Evolutionary conservation across 2,888 invertebrate species (phyloP), one percentile per base, ranked within the genome.

Genomic region (Theretra japonica): DNA sequence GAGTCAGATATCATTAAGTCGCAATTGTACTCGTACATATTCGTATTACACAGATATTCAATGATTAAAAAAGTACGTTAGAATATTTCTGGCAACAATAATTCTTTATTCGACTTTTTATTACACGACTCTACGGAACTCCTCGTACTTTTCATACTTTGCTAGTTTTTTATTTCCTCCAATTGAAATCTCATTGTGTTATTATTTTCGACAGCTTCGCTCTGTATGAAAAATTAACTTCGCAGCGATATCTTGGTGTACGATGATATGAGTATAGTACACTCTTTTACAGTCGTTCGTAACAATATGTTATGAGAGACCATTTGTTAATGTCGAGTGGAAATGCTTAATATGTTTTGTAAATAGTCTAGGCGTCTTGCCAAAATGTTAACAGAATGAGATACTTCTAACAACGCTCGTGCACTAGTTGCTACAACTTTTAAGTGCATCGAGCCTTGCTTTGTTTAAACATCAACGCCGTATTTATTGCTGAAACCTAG

Each of bases 311-410:
- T 83, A 83, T 82, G 81, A 83, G 81, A 79, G 80, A 77, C 81
- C 79, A 84, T 88, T 85, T 85, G 84, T 88, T 86, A 87, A 84
- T 81, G 85, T 85, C 83, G 78, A 81, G 80, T 77, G 75, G 77
- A 77, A 77, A 85, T 87, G 80, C 84, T 85, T 83, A 86, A 86
- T 86, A 84, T 82, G 83, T 85, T 85, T 83, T 81, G 80, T 81
- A 82, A 85, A 84, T 82, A 82, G 80, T 80, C 76, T 80, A 85
- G 87, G 87, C 86, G 77, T 80, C 75, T 81, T 89, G 86, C 87
- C 87, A 88, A 88, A 84, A 83, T 80, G 82, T 82, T 84, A 82
- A 84, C 83, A 80, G 76, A 81, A 82, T 82, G 80, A 80, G 78
- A 84, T 83, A 81, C 78, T 80, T 77, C 79, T 77, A 79, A 82